Conservation (phyloP, 2,113 vertebrate genomes). For the Laticauda laticaudata region DNA sequence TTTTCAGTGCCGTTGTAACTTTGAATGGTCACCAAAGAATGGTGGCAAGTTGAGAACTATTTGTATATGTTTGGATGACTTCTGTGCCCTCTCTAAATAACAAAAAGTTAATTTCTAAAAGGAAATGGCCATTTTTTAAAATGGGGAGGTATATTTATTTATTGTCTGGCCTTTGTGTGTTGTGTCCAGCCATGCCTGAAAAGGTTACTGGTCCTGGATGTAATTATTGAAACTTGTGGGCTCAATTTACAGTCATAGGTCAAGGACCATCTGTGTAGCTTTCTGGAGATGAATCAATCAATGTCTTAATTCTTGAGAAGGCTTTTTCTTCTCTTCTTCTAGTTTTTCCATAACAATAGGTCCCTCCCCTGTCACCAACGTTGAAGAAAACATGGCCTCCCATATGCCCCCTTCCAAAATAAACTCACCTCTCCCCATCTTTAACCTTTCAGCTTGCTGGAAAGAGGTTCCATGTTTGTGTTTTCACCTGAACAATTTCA, state of each 20-base stretch:
- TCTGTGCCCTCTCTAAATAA: neutral
- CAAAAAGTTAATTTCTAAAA: neutral
- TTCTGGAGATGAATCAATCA: neutral
- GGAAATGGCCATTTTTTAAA: neutral
- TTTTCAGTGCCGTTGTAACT: neutral
- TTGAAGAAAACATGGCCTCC: neutral
- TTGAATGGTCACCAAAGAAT: neutral
- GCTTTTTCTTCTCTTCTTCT: neutral
- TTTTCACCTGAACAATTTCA: conserved; percentile 93
- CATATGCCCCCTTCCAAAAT: conserved; percentile 15
- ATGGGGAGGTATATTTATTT: neutral
- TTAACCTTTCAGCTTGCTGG: conserved; percentile 82
- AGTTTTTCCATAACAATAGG: neutral
- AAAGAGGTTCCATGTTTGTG: conserved; percentile 97
- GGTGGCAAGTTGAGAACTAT: neutral
- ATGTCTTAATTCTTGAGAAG: neutral
- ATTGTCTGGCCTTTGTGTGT: neutral
- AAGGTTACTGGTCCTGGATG: neutral
- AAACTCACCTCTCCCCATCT: neutral
- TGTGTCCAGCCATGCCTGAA: neutral
- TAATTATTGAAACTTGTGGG: neutral
- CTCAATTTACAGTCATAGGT: neutral
- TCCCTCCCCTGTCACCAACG: neutral
- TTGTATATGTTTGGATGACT: neutral
- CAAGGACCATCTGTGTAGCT: neutral